A percentile compares a stretch with the other conserved stretches of the same genome.
Evolutionary conservation across 1,140 invertebrate genomes (phyloP).

Genomic region (Drosophila mauritiana): DNA sequence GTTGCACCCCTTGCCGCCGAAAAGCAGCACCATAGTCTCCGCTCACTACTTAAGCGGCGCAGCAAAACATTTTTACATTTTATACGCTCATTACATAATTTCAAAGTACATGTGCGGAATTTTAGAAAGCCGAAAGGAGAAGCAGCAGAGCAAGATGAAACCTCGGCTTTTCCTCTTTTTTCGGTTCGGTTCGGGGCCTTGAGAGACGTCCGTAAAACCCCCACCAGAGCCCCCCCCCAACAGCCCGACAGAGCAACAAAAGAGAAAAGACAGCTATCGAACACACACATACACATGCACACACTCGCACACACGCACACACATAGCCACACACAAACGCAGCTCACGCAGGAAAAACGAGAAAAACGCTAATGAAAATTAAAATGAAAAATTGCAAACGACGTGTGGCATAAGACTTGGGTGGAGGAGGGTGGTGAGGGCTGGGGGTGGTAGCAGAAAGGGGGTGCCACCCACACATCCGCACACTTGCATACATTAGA

Average conservation of each 20-base stretch:
- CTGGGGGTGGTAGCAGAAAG: background rate
- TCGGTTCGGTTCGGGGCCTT: slow-evolving; percentile 4
- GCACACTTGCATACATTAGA: slow-evolving; percentile 61
- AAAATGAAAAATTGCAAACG: slow-evolving; percentile 85
- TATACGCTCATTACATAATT: slow-evolving; percentile 85
- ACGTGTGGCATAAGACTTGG: slow-evolving; percentile 60
- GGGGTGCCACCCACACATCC: slow-evolving; percentile 23
- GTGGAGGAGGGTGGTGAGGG: background rate
- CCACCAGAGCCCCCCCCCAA: background rate
- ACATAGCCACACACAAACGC: slow-evolving; percentile 28
- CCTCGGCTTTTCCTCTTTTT: slow-evolving; percentile 1
- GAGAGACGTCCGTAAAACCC: background rate
- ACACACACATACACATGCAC: slow-evolving; percentile 29
- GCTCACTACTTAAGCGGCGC: slow-evolving; percentile 63
- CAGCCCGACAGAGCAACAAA: slow-evolving; percentile 9
- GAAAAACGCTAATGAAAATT: slow-evolving; percentile 84
- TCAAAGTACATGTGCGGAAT: slow-evolving; percentile 77
- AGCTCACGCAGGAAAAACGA: slow-evolving; percentile 60
- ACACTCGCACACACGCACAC: slow-evolving; percentile 33
- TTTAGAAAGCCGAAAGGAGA: slow-evolving; percentile 62
- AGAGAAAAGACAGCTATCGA: slow-evolving; percentile 49
- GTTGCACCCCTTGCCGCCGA: too few species aligned
- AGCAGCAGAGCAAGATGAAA: slow-evolving; percentile 9
- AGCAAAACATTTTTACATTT: slow-evolving; percentile 78
- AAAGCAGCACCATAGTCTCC: slow-evolving; percentile 10